Percentiles rank a stretch among this genome's conserved stretches.
Evolutionary conservation across 2,888 invertebrate species (phyloP).

Genomic region (Plusia festucae): DNA sequence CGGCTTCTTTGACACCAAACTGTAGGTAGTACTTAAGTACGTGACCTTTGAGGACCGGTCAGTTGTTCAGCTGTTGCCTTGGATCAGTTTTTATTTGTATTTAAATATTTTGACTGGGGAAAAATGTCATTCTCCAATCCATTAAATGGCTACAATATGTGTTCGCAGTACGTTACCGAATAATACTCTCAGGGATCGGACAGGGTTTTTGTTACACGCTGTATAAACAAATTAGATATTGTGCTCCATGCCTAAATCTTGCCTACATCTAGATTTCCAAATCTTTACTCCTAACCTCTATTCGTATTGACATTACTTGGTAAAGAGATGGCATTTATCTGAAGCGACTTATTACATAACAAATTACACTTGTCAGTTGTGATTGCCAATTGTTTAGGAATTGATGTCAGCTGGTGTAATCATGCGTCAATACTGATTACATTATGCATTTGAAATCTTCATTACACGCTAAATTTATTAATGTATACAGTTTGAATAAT

Average conservation of each 20-base stretch:
- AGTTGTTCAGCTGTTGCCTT: no score
- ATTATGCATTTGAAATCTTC: constrained; percentile 35
- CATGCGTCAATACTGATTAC: constrained; percentile 29
- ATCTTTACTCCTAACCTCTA: neutral
- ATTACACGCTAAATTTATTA: constrained; percentile 7
- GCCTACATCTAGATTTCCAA: neutral
- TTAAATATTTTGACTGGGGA: no score
- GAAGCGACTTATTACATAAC: constrained; percentile 28
- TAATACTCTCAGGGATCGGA: no score
- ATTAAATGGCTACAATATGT: no score
- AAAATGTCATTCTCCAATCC: no score
- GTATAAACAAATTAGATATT: no score
- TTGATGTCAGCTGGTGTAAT: constrained; percentile 36
- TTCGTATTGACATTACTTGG: constrained; percentile 29
- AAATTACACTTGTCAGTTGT: constrained; percentile 29
- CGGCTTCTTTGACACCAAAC: no score
- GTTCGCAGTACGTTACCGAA: no score
- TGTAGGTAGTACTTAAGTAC: no score
- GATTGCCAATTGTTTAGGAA: constrained; percentile 38
- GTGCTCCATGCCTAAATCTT: neutral
- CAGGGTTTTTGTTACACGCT: no score
- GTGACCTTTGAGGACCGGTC: no score
- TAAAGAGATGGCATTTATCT: constrained; percentile 19
- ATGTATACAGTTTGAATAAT: neutral
- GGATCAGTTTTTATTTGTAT: no score